phyloP scores from a whole-genome alignment of 2,797 vertebrate genomes.

The Gobionotothen gibberifrons region DNA sequence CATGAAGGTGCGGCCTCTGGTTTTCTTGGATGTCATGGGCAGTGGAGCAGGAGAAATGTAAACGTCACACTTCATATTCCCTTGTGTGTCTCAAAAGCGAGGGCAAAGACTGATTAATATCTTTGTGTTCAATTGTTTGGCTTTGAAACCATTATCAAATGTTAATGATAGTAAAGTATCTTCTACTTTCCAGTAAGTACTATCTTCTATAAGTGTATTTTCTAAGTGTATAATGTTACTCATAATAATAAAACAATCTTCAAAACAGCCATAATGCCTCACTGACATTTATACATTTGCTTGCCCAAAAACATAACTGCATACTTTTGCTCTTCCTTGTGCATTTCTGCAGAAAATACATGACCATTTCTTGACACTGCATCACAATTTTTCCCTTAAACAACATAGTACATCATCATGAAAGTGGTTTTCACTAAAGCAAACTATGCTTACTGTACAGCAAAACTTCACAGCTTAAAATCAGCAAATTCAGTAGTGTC shows the following conservation, averaged over 20 bases:
- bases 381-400: constrained; percentile 1
- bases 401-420: constrained; percentile 5
- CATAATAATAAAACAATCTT: constrained; percentile 65
- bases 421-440: neutral
- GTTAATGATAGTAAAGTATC: neutral
- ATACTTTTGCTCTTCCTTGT: neutral
- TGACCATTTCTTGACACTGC: neutral
- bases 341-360: constrained; percentile 7
- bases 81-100: constrained; percentile 1
- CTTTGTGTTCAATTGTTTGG: constrained; percentile 35
- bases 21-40: constrained; percentile 83
- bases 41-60: constrained; percentile 85
- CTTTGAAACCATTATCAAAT: constrained; percentile 32
- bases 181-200: constrained; percentile 19
- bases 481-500: constrained; percentile 11
- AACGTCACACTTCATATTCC: neutral
- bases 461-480: constrained; percentile 35
- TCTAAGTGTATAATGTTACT: constrained; percentile 35
- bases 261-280: constrained; percentile 46
- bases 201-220: constrained; percentile 6
- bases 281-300: constrained; percentile 18
- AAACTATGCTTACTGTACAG: neutral
- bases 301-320: constrained; percentile 11
- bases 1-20: constrained; percentile 89
- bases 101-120: constrained; percentile 12